Evolutionary conservation across 64 coral and sea anemone genomes (phyloP).

Genomic region (Montipora capricornis): DNA sequence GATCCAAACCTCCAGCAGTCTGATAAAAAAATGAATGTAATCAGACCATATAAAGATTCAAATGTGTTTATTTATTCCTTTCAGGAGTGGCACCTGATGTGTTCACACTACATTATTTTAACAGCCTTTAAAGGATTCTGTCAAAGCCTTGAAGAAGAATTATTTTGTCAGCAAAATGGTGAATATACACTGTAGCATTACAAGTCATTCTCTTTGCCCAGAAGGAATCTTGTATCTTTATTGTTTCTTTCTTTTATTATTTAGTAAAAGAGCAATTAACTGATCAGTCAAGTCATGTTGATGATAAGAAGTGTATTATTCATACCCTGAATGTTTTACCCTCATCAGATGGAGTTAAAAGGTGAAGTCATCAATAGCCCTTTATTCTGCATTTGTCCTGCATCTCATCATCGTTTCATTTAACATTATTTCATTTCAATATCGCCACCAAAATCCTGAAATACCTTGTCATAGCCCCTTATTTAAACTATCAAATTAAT

Average conservation of each 20-base stretch:
- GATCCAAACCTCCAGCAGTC: too few species aligned
- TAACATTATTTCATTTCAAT: too few species aligned
- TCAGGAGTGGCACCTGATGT: constrained; percentile 92
- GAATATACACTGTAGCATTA: neutral
- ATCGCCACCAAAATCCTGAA: too few species aligned
- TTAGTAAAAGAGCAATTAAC: neutral
- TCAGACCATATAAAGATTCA: neutral
- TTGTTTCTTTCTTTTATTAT: neutral
- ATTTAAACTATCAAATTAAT: neutral
- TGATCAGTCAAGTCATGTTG: neutral
- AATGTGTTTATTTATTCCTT: neutral
- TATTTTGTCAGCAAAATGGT: constrained; percentile 61
- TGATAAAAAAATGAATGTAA: too few species aligned
- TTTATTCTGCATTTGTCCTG: too few species aligned
- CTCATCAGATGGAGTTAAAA: constrained; percentile 8
- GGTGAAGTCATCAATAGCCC: neutral
- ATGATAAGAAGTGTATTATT: neutral
- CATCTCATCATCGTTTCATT: too few species aligned
- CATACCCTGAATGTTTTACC: constrained; percentile 18
- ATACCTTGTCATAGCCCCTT: too few species aligned
- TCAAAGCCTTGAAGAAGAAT: constrained; percentile 54
- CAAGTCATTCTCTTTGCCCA: neutral
- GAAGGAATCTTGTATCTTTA: neutral
- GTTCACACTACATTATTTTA: constrained; percentile 81
- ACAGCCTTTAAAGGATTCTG: constrained; percentile 80